A percentile compares a stretch with the other conserved stretches of the same genome.
Evolutionary conservation across 1,140 invertebrate genomes (phyloP).

Genomic region (Cecropterus lyciades): DNA sequence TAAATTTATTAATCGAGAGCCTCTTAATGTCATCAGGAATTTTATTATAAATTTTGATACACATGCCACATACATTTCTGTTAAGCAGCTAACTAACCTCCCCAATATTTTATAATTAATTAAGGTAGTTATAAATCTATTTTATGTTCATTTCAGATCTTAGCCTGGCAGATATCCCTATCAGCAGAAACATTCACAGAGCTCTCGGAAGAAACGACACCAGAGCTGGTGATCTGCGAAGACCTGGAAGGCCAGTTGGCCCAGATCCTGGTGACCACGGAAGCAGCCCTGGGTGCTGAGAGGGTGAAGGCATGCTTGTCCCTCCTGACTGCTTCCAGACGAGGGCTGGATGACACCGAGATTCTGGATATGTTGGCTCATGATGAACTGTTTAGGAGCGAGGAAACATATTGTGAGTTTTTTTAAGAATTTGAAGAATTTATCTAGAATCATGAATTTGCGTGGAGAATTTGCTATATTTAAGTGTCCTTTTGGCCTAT

Average conservation of each 20-base stretch:
- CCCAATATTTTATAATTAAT: too few species aligned
- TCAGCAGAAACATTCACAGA: conserved; percentile 80
- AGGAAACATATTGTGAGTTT: conserved; percentile 86
- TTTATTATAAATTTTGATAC: too few species aligned
- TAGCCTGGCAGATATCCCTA: conserved; percentile 88
- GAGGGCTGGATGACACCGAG: conserved; percentile 90
- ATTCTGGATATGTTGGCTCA: conserved; percentile 90
- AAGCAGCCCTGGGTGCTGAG: conserved; percentile 87
- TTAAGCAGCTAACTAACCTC: too few species aligned
- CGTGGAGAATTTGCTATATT: too few species aligned
- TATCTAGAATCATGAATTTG: too few species aligned
- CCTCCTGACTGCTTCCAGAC: conserved; percentile 87
- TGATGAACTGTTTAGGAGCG: conserved; percentile 88
- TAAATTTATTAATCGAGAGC: too few species aligned
- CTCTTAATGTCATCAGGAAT: too few species aligned
- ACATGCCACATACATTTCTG: too few species aligned
- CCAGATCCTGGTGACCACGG: conserved; percentile 87
- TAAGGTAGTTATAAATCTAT: too few species aligned
- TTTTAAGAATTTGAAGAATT: too few species aligned
- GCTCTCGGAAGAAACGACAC: conserved; percentile 62
- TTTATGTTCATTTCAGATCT: conserved; percentile 71
- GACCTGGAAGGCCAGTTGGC: conserved; percentile 86
- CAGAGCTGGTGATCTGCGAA: conserved; percentile 77
- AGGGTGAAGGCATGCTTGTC: conserved; percentile 85
- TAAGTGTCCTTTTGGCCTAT: too few species aligned